Conservation (phyloP, 1,140 invertebrate genomes). For the Plodia interpunctella region DNA sequence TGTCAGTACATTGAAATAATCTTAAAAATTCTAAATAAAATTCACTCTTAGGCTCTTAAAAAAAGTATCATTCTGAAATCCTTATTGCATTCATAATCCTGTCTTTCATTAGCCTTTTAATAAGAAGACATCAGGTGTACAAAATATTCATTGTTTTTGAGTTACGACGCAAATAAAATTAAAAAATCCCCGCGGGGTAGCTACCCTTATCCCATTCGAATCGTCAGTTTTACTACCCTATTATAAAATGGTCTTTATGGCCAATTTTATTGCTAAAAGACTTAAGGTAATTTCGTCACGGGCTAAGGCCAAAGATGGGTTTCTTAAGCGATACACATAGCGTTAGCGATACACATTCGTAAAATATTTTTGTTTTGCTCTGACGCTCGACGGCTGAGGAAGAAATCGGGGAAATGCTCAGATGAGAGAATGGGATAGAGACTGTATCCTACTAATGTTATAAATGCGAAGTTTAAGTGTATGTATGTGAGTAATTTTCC, state of each 20-base stretch:
- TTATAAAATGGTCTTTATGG: constrained; percentile 74
- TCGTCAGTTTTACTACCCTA: constrained; percentile 62
- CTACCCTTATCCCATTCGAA: constrained; percentile 34
- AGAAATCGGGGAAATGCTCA: too few species aligned
- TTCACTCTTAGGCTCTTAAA: neutral
- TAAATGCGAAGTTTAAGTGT: too few species aligned
- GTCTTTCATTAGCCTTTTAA: constrained; percentile 12
- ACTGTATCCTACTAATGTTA: too few species aligned
- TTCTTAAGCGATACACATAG: constrained; percentile 17
- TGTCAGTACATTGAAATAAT: too few species aligned
- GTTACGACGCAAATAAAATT: constrained; percentile 47
- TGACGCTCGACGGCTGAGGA: too few species aligned
- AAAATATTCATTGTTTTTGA: constrained; percentile 35
- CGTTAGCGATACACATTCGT: neutral
- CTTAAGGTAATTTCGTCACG: constrained; percentile 66
- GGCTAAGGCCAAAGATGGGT: constrained; percentile 48
- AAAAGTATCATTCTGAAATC: neutral
- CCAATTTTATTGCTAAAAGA: constrained; percentile 65
- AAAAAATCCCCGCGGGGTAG: constrained; percentile 40
- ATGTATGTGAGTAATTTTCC: too few species aligned
- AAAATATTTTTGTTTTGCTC: too few species aligned
- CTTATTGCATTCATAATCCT: neutral
- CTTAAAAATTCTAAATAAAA: too few species aligned
- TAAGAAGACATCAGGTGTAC: constrained; percentile 28
- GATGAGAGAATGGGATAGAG: too few species aligned